Percentiles rank a stretch among this genome's conserved stretches.
Evolutionary conservation across 1,140 invertebrate species (phyloP).

Genomic region (Arctopsyche grandis): DNA sequence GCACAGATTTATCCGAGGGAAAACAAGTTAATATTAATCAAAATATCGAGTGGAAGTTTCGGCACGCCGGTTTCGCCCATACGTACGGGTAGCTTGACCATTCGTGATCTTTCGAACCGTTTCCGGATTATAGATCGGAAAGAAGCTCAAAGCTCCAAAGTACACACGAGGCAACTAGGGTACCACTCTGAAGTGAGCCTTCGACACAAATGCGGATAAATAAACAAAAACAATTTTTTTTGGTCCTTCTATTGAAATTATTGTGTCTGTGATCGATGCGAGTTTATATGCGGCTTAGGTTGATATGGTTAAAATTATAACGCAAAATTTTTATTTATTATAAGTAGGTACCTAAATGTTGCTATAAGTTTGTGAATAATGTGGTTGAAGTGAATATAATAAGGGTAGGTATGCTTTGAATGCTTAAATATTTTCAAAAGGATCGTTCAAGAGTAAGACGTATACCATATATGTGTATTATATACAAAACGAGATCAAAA

Average conservation of each 20-base stretch:
- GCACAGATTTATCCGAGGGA: not conserved
- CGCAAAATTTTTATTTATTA: too few relatives aligned
- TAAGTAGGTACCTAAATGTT: too few relatives aligned
- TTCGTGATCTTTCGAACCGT: constrained; percentile 40
- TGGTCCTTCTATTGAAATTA: not conserved
- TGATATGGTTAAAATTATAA: too few relatives aligned
- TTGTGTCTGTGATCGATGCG: not conserved
- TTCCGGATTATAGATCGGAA: constrained; percentile 42
- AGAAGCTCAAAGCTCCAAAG: not conserved
- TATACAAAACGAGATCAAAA: too few relatives aligned
- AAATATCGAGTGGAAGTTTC: too few relatives aligned
- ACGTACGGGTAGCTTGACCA: constrained; percentile 43
- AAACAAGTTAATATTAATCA: not conserved
- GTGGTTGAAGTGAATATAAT: too few relatives aligned
- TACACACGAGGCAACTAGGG: not conserved
- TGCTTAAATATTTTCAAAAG: too few relatives aligned
- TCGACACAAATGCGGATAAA: not conserved
- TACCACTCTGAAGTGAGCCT: constrained; percentile 9
- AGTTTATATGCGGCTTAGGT: not conserved
- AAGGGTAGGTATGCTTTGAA: too few relatives aligned
- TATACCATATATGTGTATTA: too few relatives aligned
- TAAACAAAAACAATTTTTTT: constrained; percentile 5
- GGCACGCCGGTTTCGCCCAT: too few relatives aligned
- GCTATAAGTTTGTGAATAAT: too few relatives aligned
- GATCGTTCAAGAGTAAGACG: too few relatives aligned